These are phyloP conservation scores for Thalpophila matura DNA, from an alignment of 2,888 invertebrate species.

Conservation along the genomic window DNA sequence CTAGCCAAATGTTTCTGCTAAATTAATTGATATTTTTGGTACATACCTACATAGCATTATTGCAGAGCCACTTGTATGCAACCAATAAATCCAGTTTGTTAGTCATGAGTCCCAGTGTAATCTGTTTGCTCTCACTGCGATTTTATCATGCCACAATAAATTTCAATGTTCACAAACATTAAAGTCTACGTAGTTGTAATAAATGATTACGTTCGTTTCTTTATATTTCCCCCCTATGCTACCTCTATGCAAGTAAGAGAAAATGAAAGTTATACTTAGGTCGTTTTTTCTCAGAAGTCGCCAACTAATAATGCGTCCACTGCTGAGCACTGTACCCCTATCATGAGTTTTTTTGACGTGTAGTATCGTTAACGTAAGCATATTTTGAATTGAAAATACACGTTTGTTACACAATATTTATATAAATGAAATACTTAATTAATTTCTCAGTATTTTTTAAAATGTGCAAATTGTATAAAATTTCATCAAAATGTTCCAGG, in stretches of 20 bases:
- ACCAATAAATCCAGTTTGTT: conserved; percentile 45
- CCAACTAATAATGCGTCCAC: too few species aligned
- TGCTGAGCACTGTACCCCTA: too few species aligned
- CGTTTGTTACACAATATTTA: too few species aligned
- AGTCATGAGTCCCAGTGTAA: conserved; percentile 40
- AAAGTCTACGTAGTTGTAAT: conserved; percentile 34
- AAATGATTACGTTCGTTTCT: conserved; percentile 19
- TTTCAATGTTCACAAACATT: conserved; percentile 44
- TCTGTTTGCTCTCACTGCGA: conserved; percentile 46
- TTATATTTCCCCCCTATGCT: conserved; percentile 26
- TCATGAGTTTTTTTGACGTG: too few species aligned
- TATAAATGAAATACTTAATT: too few species aligned
- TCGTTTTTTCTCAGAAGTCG: too few species aligned
- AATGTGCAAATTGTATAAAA: too few species aligned
- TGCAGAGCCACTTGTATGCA: conserved; percentile 22
- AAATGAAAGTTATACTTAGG: conserved; percentile 3
- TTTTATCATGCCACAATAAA: conserved; percentile 50
- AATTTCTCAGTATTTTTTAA: too few species aligned
- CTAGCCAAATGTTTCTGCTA: neutral
- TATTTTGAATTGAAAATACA: too few species aligned
- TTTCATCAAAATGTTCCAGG: too few species aligned
- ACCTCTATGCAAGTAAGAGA: conserved; percentile 14
- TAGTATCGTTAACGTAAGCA: too few species aligned
- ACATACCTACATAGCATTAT: conserved; percentile 32
- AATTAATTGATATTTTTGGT: conserved; percentile 21